Conservation (phyloP, 2,888 invertebrate species). For the Lacanobia wlatinum region DNA sequence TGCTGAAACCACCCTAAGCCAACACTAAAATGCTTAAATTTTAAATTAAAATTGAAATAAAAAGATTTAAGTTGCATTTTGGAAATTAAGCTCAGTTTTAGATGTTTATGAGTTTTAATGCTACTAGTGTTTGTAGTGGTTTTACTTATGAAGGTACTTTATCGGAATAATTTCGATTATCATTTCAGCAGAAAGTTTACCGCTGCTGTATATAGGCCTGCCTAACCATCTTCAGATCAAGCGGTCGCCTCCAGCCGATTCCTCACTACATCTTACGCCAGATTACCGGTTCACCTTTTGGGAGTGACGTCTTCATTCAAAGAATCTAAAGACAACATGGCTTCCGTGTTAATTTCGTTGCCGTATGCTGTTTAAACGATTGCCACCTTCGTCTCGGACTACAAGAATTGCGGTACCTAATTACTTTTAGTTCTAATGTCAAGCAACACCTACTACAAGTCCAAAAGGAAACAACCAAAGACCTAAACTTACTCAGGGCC, state of each 20-base stretch:
- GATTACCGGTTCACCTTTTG: no score
- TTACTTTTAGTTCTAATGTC: no score
- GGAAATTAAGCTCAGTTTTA: constrained; percentile 10
- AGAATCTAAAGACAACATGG: no score
- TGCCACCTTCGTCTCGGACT: no score
- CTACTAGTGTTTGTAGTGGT: not conserved
- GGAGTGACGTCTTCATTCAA: no score
- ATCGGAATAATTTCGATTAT: not conserved
- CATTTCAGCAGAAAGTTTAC: not conserved
- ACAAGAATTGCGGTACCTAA: no score
- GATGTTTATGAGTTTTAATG: not conserved
- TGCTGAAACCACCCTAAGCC: constrained; percentile 80
- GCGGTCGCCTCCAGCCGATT: not conserved
- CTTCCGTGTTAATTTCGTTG: no score
- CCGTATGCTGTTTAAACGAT: no score
- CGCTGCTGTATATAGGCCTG: not conserved
- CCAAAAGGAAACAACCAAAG: no score
- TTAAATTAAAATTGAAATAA: constrained; percentile 69
- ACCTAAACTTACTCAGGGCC: no score
- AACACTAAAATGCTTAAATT: constrained; percentile 79
- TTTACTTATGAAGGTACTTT: not conserved
- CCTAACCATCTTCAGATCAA: not conserved
- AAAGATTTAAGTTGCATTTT: constrained; percentile 38
- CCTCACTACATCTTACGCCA: no score
- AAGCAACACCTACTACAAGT: no score